Evolutionary conservation across 2,888 invertebrate species (phyloP).

Genomic region (Diploptera punctata): DNA sequence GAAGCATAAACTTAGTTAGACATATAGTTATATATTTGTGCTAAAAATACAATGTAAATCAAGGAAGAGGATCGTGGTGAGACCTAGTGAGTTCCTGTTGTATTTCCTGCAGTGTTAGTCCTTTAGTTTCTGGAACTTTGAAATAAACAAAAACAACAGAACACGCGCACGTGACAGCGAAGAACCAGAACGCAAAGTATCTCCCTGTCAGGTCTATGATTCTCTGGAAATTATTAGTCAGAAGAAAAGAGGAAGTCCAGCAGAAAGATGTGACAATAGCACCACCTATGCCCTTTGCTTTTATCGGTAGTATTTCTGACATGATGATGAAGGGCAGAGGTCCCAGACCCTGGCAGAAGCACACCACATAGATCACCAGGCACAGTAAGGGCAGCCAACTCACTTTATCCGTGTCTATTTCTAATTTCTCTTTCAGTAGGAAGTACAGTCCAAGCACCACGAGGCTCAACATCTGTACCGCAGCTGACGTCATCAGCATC

Average conservation of each 20-base stretch:
- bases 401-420: slow-evolving; percentile 58
- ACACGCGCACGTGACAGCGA: slow-evolving; percentile 65
- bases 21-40: too few relatives aligned
- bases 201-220: slow-evolving; percentile 65
- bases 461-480: not conserved
- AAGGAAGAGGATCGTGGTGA: too few relatives aligned
- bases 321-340: slow-evolving; percentile 84
- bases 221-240: slow-evolving; percentile 73
- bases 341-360: slow-evolving; percentile 78
- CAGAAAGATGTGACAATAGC: slow-evolving; percentile 79
- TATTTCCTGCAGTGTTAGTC: slow-evolving; percentile 78
- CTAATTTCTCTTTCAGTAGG: too few relatives aligned
- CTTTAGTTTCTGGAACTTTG: slow-evolving; percentile 82
- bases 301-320: slow-evolving; percentile 81
- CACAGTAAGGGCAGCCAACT: slow-evolving; percentile 75
- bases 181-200: slow-evolving; percentile 75
- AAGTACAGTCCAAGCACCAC: slow-evolving; percentile 63
- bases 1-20: too few relatives aligned
- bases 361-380: slow-evolving; percentile 74
- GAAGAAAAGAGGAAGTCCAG: slow-evolving; percentile 77
- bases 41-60: too few relatives aligned
- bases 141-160: slow-evolving; percentile 73
- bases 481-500: not conserved
- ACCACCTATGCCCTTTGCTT: slow-evolving; percentile 76
- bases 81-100: too few relatives aligned